Percentiles rank a stretch among this genome's conserved stretches.
Evolutionary conservation across 2,888 invertebrate genomes (phyloP).

Genomic region (Coenonympha arcania): DNA sequence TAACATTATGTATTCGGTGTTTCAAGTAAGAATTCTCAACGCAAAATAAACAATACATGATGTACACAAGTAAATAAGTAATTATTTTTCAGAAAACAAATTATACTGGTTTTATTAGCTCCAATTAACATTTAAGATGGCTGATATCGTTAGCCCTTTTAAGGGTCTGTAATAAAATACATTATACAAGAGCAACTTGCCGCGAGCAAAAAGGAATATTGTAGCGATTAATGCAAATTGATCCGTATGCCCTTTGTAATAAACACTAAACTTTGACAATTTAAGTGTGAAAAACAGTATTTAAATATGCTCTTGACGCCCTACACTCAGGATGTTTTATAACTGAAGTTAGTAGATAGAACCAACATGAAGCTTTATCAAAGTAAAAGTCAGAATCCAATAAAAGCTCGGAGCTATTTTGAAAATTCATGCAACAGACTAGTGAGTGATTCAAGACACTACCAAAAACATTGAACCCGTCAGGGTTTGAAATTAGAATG

Average conservation of each 20-base stretch:
- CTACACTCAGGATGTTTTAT: not conserved
- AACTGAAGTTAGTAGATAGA: too few species aligned
- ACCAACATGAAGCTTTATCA: too few species aligned
- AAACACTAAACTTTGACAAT: not conserved
- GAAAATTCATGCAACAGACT: too few species aligned
- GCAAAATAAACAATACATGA: too few species aligned
- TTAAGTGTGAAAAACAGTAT: not conserved
- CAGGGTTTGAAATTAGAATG: too few species aligned
- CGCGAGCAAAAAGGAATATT: not conserved
- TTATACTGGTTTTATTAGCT: not conserved
- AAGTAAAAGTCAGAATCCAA: too few species aligned
- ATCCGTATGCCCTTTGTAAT: not conserved
- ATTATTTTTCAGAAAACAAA: not conserved
- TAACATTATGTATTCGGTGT: too few species aligned
- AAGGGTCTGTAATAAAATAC: constrained; percentile 12
- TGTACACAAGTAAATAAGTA: not conserved
- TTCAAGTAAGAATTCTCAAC: too few species aligned
- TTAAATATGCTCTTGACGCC: not conserved
- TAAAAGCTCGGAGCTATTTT: too few species aligned
- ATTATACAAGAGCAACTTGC: not conserved
- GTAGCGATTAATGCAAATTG: not conserved
- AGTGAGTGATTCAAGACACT: too few species aligned
- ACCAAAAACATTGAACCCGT: too few species aligned
- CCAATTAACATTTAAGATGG: constrained; percentile 1
- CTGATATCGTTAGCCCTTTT: constrained; percentile 2